Evolutionary conservation across 2,888 invertebrate species (phyloP).

Genomic region (Platycheirus albimanus): DNA sequence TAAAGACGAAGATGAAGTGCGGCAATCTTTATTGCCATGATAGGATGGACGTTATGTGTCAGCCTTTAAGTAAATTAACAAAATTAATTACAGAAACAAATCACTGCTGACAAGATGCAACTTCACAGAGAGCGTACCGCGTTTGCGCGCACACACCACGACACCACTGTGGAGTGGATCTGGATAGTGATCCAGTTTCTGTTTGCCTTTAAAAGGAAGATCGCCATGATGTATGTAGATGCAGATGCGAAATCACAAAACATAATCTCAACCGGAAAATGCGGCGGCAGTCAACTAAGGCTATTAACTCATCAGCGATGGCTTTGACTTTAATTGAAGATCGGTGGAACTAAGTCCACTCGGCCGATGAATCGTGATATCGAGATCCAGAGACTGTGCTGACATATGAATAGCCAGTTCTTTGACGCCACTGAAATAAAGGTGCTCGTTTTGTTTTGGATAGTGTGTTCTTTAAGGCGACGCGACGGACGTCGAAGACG

Average conservation of each 20-base stretch:
- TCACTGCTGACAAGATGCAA: conserved; percentile 71
- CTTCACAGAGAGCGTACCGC: conserved; percentile 61
- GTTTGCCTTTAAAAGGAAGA: conserved; percentile 4
- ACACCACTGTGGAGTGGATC: no score
- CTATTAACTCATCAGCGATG: conserved; percentile 69
- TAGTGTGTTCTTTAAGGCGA: conserved; percentile 38
- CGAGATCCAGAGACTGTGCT: conserved; percentile 25
- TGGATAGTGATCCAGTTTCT: conserved; percentile 55
- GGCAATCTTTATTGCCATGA: conserved; percentile 64
- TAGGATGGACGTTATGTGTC: conserved; percentile 71
- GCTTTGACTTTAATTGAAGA: conserved; percentile 69
- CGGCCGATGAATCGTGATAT: conserved; percentile 62
- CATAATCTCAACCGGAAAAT: conserved; percentile 73
- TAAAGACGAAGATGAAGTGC: conserved; percentile 49
- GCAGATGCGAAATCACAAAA: conserved; percentile 56
- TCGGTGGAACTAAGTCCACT: conserved; percentile 66
- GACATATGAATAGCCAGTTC: conserved; percentile 48
- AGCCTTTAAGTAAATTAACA: conserved; percentile 68
- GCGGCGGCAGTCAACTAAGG: conserved; percentile 61
- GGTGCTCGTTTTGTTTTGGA: conserved; percentile 12
- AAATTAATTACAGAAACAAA: conserved; percentile 72
- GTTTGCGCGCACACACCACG: conserved; percentile 6
- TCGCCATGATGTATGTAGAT: conserved; percentile 1
- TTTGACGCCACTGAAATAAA: conserved; percentile 52
- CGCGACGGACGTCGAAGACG: not conserved